phyloP scores from a whole-genome alignment of 2,797 vertebrate genomes.

The Hydrolagus colliei region DNA sequence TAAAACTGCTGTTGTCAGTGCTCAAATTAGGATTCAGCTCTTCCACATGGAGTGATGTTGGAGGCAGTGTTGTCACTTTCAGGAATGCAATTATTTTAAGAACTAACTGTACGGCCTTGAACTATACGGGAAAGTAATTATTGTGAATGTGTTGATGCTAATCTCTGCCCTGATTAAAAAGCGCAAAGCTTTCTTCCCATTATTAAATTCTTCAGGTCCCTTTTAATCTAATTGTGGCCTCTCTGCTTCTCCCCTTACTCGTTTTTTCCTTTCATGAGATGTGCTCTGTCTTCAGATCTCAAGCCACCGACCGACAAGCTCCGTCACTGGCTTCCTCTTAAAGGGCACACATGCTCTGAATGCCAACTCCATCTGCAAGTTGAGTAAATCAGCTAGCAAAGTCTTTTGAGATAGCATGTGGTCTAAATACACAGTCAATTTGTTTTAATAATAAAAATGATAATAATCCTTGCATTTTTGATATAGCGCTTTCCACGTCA shows the following conservation, averaged over 20 bases:
- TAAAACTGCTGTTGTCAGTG: slow-evolving; percentile 8
- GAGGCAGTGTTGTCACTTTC: slow-evolving; percentile 8
- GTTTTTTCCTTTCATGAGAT: slow-evolving; percentile 18
- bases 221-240: slow-evolving; percentile 26
- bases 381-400: not conserved
- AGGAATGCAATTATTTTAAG: slow-evolving; percentile 57
- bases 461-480: no score
- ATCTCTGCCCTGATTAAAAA: slow-evolving; percentile 24
- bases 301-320: not conserved
- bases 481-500: no score
- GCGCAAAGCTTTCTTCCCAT: slow-evolving; percentile 24
- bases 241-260: not conserved
- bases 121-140: slow-evolving; percentile 50
- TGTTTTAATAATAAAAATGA: no score
- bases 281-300: not conserved
- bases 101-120: slow-evolving; percentile 47
- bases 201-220: slow-evolving; percentile 25
- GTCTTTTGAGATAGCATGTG: not conserved
- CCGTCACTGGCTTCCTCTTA: not conserved
- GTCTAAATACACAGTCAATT: no score
- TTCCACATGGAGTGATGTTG: not conserved
- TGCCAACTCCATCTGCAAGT: not conserved
- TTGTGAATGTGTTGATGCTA: slow-evolving; percentile 33
- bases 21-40: slow-evolving; percentile 2
- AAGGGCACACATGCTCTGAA: not conserved